Base-by-base conservation (phyloP, 2,888 invertebrate genomes). In the Tuta absoluta region DNA sequence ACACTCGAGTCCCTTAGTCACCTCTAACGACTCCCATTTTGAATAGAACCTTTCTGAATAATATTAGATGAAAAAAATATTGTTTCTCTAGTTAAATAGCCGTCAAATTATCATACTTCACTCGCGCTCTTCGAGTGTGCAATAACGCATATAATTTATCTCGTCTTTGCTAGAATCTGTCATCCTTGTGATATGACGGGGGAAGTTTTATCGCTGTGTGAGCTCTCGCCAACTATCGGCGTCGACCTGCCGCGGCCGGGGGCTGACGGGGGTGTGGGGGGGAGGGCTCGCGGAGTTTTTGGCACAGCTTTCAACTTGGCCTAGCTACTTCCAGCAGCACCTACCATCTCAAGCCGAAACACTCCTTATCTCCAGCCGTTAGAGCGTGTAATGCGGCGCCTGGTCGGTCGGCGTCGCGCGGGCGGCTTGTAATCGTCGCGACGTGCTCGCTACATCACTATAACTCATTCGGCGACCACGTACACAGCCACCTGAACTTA, bases 391-490 rank as follows among this genome's bases (percentile, higher is more conserved):
- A 10, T 33, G 1, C n/a, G n/a, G 0, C 33, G 56, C 2, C n/a
- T 5, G 51, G 19, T 8, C 2, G 12, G 2, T 1, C 1, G 41
- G 41, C 41, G 41, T 41, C 41, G 14, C 41, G 41, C 41, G 41
- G 41, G 41, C 41, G 12, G 41, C 41, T 11, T 41, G 41, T 41
- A 41, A 41, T 41, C 41, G 51, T 3, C 14, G 12, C 14, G 49
- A 49, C 21, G 49, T 49, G 49, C 21, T 49, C 49, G 14, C 14
- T 23, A 24, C 51, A 14, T 23, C 23, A 24, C 51, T 23, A 53
- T 53, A 53, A 53, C 51, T 53, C 51, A 53, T 4, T 53, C 23
- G 51, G 14, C 51, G 51, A 53, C 51, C 51, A 53, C 51, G 51
- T 53, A 23, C 51, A 12, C 23, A 7, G 11, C 21, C 21, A 48